Evolutionary conservation across 1,140 invertebrate species (phyloP).

Genomic region (Saccostrea cuccullata): DNA sequence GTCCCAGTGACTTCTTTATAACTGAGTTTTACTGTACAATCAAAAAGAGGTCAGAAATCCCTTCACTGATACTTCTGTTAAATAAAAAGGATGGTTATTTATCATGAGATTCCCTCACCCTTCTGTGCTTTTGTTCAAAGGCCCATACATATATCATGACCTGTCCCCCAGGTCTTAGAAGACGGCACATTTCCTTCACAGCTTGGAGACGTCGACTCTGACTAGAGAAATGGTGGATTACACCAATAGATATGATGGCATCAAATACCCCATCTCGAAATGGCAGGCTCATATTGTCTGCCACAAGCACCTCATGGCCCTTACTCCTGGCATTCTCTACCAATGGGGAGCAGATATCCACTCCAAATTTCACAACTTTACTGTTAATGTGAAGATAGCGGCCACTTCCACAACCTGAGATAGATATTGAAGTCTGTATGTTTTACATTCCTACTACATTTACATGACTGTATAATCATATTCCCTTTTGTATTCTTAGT

Average conservation of each 20-base stretch:
- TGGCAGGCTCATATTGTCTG: slow-evolving; percentile 92
- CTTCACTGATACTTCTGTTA: too few species aligned
- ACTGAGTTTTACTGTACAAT: too few species aligned
- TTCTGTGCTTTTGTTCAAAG: slow-evolving; percentile 94
- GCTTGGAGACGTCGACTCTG: slow-evolving; percentile 91
- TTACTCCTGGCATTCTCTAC: slow-evolving; percentile 87
- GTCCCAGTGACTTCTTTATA: too few species aligned
- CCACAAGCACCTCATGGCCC: slow-evolving; percentile 88
- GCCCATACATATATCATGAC: slow-evolving; percentile 98
- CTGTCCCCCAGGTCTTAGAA: slow-evolving; percentile 92
- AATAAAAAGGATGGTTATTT: too few species aligned
- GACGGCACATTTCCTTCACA: slow-evolving; percentile 90
- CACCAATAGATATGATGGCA: slow-evolving; percentile 94
- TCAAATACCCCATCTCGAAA: slow-evolving; percentile 96
- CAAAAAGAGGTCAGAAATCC: too few species aligned
- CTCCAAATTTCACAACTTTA: slow-evolving; percentile 90
- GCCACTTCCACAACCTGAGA: slow-evolving; percentile 93
- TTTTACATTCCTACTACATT: too few species aligned
- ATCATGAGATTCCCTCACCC: slow-evolving; percentile 79
- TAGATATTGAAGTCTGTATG: background rate
- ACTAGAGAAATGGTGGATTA: slow-evolving; percentile 97
- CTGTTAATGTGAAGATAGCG: slow-evolving; percentile 94
- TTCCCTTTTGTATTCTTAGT: too few species aligned
- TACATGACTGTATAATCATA: too few species aligned
- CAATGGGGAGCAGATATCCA: slow-evolving; percentile 90